A percentile compares a stretch with the other conserved stretches of the same genome.
Conservation (phyloP, 2,113 vertebrate species). For the Ploceus nigricollis region DNA sequence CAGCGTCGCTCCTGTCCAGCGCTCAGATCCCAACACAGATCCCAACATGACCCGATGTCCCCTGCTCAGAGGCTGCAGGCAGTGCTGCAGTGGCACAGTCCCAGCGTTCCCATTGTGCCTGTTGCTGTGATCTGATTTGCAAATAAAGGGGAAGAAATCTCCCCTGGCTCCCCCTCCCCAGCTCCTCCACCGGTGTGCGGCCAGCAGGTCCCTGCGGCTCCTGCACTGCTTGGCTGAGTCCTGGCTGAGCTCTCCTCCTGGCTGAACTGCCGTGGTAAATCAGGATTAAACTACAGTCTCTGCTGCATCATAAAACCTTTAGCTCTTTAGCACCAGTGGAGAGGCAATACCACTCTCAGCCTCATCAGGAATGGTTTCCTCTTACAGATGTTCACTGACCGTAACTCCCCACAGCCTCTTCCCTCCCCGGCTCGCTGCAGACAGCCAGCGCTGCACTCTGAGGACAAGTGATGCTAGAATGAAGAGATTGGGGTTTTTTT, state of each 20-base stretch:
- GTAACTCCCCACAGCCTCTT: neutral
- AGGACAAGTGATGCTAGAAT: neutral
- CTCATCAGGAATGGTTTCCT: slow-evolving; percentile 20
- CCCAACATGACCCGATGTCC: fast-evolving
- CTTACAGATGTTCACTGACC: neutral
- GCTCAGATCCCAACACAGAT: fast-evolving
- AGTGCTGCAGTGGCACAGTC: fast-evolving
- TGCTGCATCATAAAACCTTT: slow-evolving; percentile 31
- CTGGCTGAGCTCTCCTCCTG: neutral
- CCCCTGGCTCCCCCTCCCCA: neutral
- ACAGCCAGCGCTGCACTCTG: neutral
- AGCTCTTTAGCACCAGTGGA: slow-evolving; percentile 20
- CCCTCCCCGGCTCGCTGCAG: neutral
- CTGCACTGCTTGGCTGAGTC: neutral
- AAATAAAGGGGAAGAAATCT: neutral
- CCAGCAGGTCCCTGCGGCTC: fast-evolving
- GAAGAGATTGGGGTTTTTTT: neutral
- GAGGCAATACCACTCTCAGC: neutral
- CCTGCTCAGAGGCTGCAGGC: neutral
- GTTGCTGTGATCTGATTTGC: neutral
- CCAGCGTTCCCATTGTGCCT: neutral
- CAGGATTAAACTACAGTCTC: slow-evolving; percentile 44
- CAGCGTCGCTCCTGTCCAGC: fast-evolving
- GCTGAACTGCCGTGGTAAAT: neutral
- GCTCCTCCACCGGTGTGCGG: fast-evolving